Conservation (phyloP, 1,140 invertebrate genomes). For the Platorchestia sp. region DNA sequence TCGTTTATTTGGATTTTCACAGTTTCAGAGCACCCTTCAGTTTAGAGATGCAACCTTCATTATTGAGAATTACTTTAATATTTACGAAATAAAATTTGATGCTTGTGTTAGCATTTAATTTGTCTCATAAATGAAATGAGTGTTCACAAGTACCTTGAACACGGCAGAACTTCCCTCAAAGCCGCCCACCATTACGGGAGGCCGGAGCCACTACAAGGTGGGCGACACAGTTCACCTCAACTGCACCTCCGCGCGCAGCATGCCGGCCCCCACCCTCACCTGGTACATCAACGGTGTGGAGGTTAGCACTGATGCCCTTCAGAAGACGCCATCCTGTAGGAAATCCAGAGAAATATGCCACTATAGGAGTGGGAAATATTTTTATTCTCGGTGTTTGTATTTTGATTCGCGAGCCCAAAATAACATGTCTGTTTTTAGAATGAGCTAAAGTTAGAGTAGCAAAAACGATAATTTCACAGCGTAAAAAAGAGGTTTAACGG, state of each 20-base stretch:
- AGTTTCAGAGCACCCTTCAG: no score
- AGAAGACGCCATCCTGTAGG: not conserved
- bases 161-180: constrained; percentile 81
- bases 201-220: constrained; percentile 82
- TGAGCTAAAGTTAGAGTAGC: not conserved
- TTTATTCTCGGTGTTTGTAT: not conserved
- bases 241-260: constrained; percentile 85
- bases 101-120: not conserved
- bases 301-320: constrained; percentile 67
- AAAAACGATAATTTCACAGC: not conserved
- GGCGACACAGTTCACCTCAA: constrained; percentile 86
- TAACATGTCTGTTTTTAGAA: not conserved
- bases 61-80: not conserved
- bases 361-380: not conserved
- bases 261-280: constrained; percentile 83
- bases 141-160: constrained; percentile 64
- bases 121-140: not conserved
- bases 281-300: constrained; percentile 90
- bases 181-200: constrained; percentile 85
- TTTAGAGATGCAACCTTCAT: not conserved
- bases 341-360: not conserved
- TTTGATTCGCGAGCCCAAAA: not conserved
- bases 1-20: no score
- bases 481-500: not conserved
- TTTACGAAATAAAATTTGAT: not conserved